Evolutionary conservation across 2,888 invertebrate species (phyloP), one percentile per base, ranked within the genome.

Genomic region (Steinernema scapterisci): DNA sequence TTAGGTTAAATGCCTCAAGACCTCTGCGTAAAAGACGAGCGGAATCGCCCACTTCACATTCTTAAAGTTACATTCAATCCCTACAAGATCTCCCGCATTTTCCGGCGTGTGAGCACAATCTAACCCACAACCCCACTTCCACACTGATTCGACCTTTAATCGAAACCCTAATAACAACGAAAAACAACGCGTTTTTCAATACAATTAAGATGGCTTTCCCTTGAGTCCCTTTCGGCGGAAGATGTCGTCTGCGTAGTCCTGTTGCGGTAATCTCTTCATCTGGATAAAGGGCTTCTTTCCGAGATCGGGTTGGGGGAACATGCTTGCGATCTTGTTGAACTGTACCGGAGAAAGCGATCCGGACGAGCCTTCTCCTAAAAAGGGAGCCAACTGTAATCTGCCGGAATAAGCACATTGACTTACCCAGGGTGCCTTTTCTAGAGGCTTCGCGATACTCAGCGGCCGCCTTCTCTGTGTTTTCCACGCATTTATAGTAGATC

Each of bases 221-320:
- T 38, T n/a, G 76, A 76, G 77, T 27, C 82, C 73, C 75, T 85
- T 85, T 54, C 83, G 75, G 71, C 82, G 78, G 75, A 84, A 85
- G 25, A 79, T 79, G 71, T 85, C 85, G 43, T 85, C 85, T 21
- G 82, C 81, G 63, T 85, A 85, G 11, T 78, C 78, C 72, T 83
- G 83, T 1, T 79, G 82, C 7, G 85, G 86, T 48, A 86, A 78
- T 44, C 85, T 80, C 73, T 85, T 83, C 82, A 84, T 81, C 71
- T 81, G 44, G 16, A 83, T 77, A 75, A 82, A 82, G 16, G 85
- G 84, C 44, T 76, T 71, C 70, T 81, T 72, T 44, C 85, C 85
- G 27, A 84, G 75, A 63, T 84, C 80, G 13, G 86, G 85, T 70
- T 86, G 85, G 11, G 86, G 86, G 76, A 80, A 85, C 16, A 85